Conservation (phyloP, 2,113 vertebrate species). For the Dipodomys spectabilis region DNA sequence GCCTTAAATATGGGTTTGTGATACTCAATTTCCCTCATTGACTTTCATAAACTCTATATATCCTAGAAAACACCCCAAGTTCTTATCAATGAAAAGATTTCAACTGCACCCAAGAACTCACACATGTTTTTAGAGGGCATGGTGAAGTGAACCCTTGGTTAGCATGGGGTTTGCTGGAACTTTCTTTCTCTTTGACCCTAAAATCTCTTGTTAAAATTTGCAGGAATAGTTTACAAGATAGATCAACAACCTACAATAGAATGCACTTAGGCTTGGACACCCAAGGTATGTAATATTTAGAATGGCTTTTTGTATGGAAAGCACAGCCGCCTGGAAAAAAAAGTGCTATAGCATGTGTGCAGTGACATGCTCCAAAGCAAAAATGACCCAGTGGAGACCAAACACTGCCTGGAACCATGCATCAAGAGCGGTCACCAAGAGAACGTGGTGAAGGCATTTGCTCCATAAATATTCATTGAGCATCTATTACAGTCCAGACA, state of each 20-base stretch:
- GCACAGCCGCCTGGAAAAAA: neutral
- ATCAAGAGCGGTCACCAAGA: neutral
- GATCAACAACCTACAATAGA: neutral
- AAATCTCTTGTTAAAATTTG: constrained; percentile 34
- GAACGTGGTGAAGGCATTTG: neutral
- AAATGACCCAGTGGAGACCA: neutral
- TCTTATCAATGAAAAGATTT: constrained; percentile 39
- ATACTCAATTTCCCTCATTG: constrained; percentile 61
- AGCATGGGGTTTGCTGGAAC: neutral
- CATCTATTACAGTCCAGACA: neutral
- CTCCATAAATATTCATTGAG: neutral
- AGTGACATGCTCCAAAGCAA: neutral
- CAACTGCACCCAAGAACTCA: constrained; percentile 46
- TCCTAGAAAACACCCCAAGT: constrained; percentile 50
- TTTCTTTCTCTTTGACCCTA: constrained; percentile 23
- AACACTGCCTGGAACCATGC: neutral
- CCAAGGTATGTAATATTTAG: neutral
- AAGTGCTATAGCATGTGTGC: neutral
- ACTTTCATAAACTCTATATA: constrained; percentile 62
- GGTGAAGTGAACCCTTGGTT: constrained; percentile 28
- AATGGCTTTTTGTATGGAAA: neutral
- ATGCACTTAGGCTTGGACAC: neutral
- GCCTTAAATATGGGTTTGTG: constrained; percentile 63
- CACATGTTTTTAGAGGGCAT: constrained; percentile 11
- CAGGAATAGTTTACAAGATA: neutral